phyloP scores from a whole-genome alignment of 2,888 invertebrate genomes.

The Pristionchus mayeri region DNA sequence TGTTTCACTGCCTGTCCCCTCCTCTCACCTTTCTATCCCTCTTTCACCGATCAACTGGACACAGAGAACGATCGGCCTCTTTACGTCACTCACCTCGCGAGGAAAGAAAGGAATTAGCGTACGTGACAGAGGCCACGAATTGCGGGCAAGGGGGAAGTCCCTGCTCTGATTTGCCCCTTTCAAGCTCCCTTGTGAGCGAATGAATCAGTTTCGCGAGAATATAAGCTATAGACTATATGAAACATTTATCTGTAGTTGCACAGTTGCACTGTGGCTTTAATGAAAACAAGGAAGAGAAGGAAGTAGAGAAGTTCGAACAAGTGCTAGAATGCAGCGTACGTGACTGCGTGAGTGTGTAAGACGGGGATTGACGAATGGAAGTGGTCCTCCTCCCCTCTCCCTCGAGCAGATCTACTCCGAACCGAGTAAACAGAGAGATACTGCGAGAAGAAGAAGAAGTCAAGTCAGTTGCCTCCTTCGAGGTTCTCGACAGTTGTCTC shows the following conservation, averaged over 20 bases:
- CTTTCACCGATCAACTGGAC: constrained; percentile 3
- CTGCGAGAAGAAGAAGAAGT: constrained; percentile 5
- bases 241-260: no score
- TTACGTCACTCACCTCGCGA: background rate
- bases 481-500: constrained; percentile 12
- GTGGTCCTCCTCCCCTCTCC: background rate
- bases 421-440: constrained; percentile 41
- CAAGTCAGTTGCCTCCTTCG: constrained; percentile 27
- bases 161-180: no score
- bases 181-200: no score
- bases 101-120: background rate
- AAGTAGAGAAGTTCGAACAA: background rate
- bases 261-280: no score
- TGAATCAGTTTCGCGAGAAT: no score
- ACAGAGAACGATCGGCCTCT: constrained; percentile 14
- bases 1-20: constrained; percentile 4
- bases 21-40: background rate
- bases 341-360: no score
- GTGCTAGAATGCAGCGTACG: background rate
- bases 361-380: background rate
- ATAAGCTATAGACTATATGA: no score
- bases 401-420: background rate
- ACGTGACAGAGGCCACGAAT: no score
- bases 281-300: background rate
- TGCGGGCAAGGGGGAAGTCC: no score